Base-by-base conservation (phyloP, 2,113 vertebrate species). In the Hydropotes inermis region DNA sequence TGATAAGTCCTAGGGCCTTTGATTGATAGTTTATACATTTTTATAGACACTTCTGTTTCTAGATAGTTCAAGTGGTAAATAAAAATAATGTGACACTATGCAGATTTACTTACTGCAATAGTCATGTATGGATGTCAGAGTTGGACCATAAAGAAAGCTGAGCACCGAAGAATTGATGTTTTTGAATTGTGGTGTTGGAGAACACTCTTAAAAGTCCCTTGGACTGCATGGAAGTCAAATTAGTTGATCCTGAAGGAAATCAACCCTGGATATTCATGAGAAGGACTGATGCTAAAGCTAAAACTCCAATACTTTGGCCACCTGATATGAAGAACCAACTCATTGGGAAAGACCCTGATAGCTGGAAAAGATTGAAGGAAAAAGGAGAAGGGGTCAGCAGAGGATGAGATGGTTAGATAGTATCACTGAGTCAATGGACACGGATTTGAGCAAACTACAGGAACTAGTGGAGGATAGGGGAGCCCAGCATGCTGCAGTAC, bases 71-170 rank as follows among this genome's bases (percentile, higher is more conserved):
- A 87, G 94, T 97, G 96, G 87, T 95, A 95, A 57, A 78, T 96
- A 89, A 96, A 98, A 98, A 95, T 98, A 93, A 96, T 98, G 87
- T 97, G 70, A 98, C 87, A 94, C 83, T 89, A 76, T 97, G 95
- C 89, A 97, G 61, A 17, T 64, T 97, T 14, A 78, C n/a, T 83
- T 61, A 57, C 30, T 84, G 6, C 67, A 23, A 0, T 70, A 70
- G n/a, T 70, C n/a, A 39, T 23, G 19, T 23, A 6, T 23, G n/a
- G 67, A 67, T 79, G 67, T 70, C n/a, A 70, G n/a, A 39, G 19
- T 39, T 70, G n/a, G n/a, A 70, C 67, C 9, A 70, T 70, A 70
- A 70, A 23, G n/a, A 39, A 70, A 23, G n/a, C 67, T 39, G 67
- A 70, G n/a, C 0, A 5, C n/a, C 0, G 19, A 70, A 39, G n/a